A percentile compares a stretch with the other conserved stretches of the same genome.
phyloP scores from a whole-genome alignment of 1,140 invertebrate genomes.

The Phocides pigmalion region DNA sequence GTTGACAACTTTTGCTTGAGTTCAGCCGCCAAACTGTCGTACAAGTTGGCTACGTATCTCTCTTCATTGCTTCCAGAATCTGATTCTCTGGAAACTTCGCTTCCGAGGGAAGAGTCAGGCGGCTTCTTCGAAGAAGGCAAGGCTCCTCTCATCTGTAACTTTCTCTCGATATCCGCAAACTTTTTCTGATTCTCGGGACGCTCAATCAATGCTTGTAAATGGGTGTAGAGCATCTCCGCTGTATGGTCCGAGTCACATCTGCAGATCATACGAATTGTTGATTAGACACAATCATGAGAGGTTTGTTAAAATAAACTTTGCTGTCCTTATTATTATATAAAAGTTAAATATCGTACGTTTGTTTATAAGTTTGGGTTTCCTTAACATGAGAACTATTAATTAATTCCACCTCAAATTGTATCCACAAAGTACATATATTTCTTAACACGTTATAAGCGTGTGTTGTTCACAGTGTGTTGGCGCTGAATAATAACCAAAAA shows the following conservation, averaged over 20 bases:
- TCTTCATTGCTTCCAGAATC: slow-evolving; percentile 91
- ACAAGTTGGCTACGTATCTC: slow-evolving; percentile 86
- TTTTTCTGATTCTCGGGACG: slow-evolving; percentile 94
- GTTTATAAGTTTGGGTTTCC: no score
- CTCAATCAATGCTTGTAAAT: slow-evolving; percentile 92
- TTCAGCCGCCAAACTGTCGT: slow-evolving; percentile 96
- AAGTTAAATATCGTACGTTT: no score
- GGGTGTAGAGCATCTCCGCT: slow-evolving; percentile 92
- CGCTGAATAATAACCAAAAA: no score
- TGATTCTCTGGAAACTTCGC: slow-evolving; percentile 89
- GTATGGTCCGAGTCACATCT: slow-evolving; percentile 96
- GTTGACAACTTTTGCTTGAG: slow-evolving; percentile 92
- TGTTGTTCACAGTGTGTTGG: no score
- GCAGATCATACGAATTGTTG: slow-evolving; percentile 28
- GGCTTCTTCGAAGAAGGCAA: slow-evolving; percentile 69
- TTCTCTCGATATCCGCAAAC: slow-evolving; percentile 90
- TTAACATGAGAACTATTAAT: no score
- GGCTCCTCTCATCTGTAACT: slow-evolving; percentile 83
- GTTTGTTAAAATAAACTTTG: no score
- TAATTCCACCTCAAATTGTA: no score
- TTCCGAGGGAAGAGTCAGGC: slow-evolving; percentile 88
- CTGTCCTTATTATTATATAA: no score
- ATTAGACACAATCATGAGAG: not conserved
- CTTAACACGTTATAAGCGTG: no score
- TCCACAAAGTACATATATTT: no score